Percentiles rank a stretch among this genome's conserved stretches.
Evolutionary conservation across 2,888 invertebrate genomes (phyloP).

Genomic region (Noctua pronuba): DNA sequence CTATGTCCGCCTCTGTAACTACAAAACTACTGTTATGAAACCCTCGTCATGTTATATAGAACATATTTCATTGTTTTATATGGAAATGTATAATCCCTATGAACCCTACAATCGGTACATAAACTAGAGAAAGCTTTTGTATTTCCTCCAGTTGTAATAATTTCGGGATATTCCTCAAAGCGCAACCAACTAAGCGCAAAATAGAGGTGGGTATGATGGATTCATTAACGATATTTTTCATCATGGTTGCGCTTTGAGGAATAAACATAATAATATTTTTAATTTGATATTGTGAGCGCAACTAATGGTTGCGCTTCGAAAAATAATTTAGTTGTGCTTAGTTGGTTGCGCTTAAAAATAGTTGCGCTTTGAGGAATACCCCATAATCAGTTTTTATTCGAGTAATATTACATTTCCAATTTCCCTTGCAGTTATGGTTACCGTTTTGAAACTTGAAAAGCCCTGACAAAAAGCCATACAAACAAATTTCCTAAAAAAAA

Average conservation of each 20-base stretch:
- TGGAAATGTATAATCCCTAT: background rate
- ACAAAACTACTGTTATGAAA: constrained; percentile 18
- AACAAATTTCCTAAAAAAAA: background rate
- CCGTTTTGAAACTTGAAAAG: background rate
- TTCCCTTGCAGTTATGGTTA: background rate
- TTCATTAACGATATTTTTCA: too few species aligned
- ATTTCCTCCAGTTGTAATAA: background rate
- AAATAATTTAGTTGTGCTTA: too few species aligned
- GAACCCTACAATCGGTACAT: background rate
- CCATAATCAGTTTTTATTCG: background rate
- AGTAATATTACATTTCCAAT: background rate
- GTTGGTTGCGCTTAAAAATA: too few species aligned
- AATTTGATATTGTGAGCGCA: too few species aligned
- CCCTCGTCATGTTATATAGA: constrained; percentile 3
- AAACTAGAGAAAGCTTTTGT: background rate
- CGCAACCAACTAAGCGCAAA: too few species aligned
- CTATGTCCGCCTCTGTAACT: constrained; percentile 28
- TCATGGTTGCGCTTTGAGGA: too few species aligned
- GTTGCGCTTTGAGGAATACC: too few species aligned
- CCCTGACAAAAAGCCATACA: background rate
- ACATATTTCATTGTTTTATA: constrained; percentile 8
- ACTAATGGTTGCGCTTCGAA: too few species aligned
- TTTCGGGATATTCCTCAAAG: too few species aligned
- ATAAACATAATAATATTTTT: too few species aligned
- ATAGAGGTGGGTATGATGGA: too few species aligned